Conservation (phyloP, 2,888 invertebrate species). For the Allygus modestus region DNA sequence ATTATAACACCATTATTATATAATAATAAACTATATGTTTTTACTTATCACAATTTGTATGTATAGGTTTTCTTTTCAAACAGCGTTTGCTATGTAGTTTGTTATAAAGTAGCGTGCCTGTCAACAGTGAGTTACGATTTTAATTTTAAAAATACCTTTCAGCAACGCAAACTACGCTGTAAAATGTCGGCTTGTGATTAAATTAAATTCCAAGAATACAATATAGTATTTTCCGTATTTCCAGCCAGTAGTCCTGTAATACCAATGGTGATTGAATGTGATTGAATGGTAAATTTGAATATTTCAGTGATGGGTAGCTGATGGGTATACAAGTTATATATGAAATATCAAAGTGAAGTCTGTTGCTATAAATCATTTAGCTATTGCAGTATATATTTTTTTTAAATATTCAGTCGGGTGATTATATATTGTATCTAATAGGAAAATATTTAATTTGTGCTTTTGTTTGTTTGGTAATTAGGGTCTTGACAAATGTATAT, state of each 20-base stretch:
- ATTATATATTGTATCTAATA: too few relatives aligned
- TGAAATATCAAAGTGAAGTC: too few relatives aligned
- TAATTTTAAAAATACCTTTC: conserved; percentile 19
- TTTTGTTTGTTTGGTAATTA: too few relatives aligned
- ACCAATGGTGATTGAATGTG: neutral
- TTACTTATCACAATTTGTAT: neutral
- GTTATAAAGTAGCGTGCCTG: neutral
- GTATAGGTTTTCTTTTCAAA: neutral
- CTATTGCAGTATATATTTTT: too few relatives aligned
- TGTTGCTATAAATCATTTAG: too few relatives aligned
- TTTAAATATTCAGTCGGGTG: too few relatives aligned
- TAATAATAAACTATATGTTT: neutral
- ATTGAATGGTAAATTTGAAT: too few relatives aligned
- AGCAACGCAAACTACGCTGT: neutral
- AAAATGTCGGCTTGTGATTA: neutral
- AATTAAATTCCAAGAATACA: neutral
- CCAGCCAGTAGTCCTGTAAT: neutral
- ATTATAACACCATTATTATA: too few relatives aligned
- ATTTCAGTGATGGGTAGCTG: too few relatives aligned
- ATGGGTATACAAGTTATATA: too few relatives aligned
- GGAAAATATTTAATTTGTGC: too few relatives aligned
- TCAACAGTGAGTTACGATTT: neutral
- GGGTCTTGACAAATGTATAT: too few relatives aligned
- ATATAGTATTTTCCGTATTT: neutral
- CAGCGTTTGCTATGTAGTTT: neutral